These are phyloP conservation scores for Amblyraja radiata DNA, from an alignment of 2,797 vertebrate genomes.

Conservation along the genomic window DNA sequence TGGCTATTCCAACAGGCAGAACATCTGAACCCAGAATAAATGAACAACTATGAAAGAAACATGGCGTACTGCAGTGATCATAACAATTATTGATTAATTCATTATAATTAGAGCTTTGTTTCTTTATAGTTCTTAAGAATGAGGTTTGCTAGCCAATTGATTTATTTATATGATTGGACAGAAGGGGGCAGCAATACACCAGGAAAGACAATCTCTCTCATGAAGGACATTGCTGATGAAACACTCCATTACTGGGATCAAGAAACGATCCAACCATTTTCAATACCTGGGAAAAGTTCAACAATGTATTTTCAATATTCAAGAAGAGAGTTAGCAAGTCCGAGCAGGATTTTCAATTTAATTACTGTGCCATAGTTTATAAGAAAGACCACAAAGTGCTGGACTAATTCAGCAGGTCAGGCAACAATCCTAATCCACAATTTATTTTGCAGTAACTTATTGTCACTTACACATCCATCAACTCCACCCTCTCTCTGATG, in stretches of 20 bases:
- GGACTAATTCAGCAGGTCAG: no score
- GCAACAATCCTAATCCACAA: no score
- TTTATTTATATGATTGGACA: background rate
- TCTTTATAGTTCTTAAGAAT: background rate
- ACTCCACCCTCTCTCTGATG: no score
- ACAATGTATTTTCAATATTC: no score
- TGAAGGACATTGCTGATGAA: background rate
- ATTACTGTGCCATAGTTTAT: background rate
- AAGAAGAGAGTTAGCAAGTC: background rate
- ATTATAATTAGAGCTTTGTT: background rate
- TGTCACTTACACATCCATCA: no score
- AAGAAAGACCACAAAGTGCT: background rate
- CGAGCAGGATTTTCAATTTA: background rate
- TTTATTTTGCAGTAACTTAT: no score
- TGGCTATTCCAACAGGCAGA: background rate
- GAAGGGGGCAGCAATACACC: background rate
- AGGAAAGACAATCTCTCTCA: background rate
- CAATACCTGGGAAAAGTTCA: background rate
- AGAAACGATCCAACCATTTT: slow-evolving; percentile 5
- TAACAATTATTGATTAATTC: background rate
- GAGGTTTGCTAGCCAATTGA: background rate
- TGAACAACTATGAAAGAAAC: background rate
- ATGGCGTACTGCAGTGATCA: background rate
- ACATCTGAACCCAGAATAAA: background rate
- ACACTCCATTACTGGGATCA: background rate